A percentile compares a stretch with the other conserved stretches of the same genome.
Conservation (phyloP, 2,797 vertebrate species). For the Onychomys torridus region DNA sequence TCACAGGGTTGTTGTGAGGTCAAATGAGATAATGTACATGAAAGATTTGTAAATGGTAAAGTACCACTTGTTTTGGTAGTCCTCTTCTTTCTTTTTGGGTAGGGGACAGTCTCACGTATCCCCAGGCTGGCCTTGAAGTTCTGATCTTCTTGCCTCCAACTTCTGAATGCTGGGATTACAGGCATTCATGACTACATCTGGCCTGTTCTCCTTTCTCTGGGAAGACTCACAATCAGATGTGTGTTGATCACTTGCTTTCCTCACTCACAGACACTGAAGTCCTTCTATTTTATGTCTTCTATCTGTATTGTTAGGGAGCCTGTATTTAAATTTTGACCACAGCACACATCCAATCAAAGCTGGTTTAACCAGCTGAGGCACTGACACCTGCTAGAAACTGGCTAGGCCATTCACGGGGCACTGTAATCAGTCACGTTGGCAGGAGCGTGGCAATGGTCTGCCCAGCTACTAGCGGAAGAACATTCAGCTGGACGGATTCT, state of each 20-base stretch:
- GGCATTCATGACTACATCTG: background rate
- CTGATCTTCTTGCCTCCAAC: background rate
- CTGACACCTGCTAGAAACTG: slow-evolving; percentile 47
- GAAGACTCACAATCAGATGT: slow-evolving; percentile 47
- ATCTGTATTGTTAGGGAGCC: slow-evolving; percentile 20
- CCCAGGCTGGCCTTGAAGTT: background rate
- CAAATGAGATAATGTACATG: slow-evolving; percentile 12
- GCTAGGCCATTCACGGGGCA: slow-evolving; percentile 43
- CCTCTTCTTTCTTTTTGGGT: slow-evolving; percentile 45
- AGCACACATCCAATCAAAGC: slow-evolving; percentile 58
- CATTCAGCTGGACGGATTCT: slow-evolving; percentile 40
- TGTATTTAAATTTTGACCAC: slow-evolving; percentile 52
- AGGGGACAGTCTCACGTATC: background rate
- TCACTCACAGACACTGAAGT: slow-evolving; percentile 46
- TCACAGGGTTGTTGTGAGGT: slow-evolving; percentile 44
- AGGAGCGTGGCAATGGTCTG: slow-evolving; percentile 50
- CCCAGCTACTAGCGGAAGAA: slow-evolving; percentile 51
- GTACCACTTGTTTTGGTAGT: slow-evolving; percentile 73
- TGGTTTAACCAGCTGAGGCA: slow-evolving; percentile 61
- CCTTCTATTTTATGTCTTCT: slow-evolving; percentile 32
- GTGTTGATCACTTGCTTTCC: slow-evolving; percentile 50
- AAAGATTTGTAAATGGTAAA: slow-evolving; percentile 9
- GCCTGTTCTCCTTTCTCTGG: slow-evolving; percentile 66
- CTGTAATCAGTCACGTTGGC: slow-evolving; percentile 55
- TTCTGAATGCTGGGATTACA: background rate